Conservation (phyloP, 2,797 vertebrate species). For the Champsocephalus esox region DNA sequence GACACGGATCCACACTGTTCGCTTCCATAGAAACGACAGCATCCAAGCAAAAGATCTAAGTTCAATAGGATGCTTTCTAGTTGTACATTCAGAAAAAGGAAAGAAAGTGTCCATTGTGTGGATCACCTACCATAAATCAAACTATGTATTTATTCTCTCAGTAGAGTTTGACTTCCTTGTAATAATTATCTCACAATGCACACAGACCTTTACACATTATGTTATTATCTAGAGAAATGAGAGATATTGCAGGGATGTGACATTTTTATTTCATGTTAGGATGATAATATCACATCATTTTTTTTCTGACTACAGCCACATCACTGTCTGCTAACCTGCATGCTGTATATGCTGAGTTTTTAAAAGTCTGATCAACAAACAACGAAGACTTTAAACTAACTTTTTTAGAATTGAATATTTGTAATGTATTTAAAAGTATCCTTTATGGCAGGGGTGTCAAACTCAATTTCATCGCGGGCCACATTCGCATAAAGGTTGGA, state of each 20-base stretch:
- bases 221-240: background rate
- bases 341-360: slow-evolving; percentile 10
- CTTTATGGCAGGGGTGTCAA: background rate
- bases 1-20: background rate
- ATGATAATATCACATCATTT: slow-evolving; percentile 8
- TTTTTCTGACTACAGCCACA: slow-evolving; percentile 23
- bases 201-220: background rate
- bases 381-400: no score
- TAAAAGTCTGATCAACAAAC: slow-evolving; percentile 14
- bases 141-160: background rate
- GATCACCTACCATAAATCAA: background rate
- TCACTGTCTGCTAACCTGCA: slow-evolving; percentile 35
- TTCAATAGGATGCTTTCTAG: slow-evolving; percentile 1
- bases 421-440: background rate
- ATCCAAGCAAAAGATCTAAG: background rate
- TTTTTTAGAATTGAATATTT: no score
- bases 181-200: background rate
- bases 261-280: background rate
- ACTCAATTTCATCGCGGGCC: no score
- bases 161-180: background rate
- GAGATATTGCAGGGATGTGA: background rate
- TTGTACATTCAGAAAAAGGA: background rate
- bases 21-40: background rate
- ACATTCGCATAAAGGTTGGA: no score
- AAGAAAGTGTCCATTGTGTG: background rate